Evolutionary conservation across 2,797 vertebrate genomes (phyloP).

Genomic region (Sebastes wilsoni): DNA sequence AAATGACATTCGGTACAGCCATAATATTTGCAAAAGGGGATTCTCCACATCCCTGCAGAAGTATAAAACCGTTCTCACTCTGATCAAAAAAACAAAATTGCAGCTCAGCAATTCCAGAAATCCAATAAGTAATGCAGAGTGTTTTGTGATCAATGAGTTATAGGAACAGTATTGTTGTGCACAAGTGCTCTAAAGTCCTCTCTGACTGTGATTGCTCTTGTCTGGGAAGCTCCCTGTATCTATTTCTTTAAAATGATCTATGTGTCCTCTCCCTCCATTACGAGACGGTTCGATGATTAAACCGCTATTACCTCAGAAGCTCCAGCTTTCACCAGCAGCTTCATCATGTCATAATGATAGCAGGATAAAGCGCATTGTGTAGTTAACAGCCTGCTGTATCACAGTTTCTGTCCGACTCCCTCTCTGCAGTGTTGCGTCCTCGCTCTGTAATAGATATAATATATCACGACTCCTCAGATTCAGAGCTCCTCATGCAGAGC

Average conservation of each 20-base stretch:
- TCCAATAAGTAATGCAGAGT: neutral
- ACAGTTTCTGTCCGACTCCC: neutral
- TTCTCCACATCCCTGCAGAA: neutral
- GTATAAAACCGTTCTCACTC: neutral
- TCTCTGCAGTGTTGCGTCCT: neutral
- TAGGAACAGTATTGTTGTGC: neutral
- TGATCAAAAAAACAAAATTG: neutral
- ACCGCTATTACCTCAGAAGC: neutral
- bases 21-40: neutral
- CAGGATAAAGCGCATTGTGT: slow-evolving; percentile 10
- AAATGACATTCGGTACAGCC: no score
- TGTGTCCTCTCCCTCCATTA: neutral
- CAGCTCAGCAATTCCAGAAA: neutral
- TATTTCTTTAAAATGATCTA: slow-evolving; percentile 8
- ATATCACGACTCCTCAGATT: slow-evolving; percentile 10
- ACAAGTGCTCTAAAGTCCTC: neutral
- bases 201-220: neutral
- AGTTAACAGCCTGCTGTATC: neutral
- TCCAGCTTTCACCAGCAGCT: slow-evolving; percentile 10
- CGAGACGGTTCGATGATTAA: slow-evolving; percentile 25
- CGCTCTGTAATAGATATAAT: slow-evolving; percentile 15
- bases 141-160: neutral
- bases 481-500: slow-evolving; percentile 3
- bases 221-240: neutral
- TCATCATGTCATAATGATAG: neutral